A percentile compares a stretch with the other conserved stretches of the same genome.
phyloP scores from a whole-genome alignment of 2,113 vertebrate genomes.

The Eulemur rufifrons region DNA sequence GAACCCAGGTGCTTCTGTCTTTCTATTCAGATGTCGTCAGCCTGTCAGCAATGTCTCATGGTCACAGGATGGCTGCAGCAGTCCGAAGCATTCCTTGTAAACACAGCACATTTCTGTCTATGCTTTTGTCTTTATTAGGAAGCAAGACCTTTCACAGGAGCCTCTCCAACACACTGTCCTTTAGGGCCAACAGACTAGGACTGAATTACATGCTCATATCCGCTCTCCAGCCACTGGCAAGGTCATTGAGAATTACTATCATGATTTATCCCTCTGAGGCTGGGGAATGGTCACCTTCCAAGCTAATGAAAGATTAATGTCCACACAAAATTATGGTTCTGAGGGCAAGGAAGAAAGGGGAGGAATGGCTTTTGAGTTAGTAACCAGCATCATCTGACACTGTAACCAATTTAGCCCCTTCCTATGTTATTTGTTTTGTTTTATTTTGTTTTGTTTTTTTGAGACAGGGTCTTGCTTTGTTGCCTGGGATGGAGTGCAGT shows the following conservation, averaged over 20 bases:
- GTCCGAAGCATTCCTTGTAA: background rate
- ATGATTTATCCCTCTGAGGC: background rate
- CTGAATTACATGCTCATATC: background rate
- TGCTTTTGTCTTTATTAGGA: background rate
- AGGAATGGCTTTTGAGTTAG: background rate
- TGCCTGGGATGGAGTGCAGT: no score
- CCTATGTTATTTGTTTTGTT: no score
- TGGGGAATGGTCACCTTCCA: background rate
- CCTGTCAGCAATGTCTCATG: background rate
- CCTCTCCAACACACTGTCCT: background rate
- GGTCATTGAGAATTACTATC: background rate
- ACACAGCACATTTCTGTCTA: background rate
- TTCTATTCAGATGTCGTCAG: background rate
- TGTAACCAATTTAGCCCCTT: background rate
- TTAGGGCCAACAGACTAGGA: background rate
- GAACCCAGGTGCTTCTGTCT: background rate
- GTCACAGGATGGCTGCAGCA: background rate
- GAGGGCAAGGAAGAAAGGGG: background rate
- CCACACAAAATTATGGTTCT: background rate
- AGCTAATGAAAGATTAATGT: background rate
- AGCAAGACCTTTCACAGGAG: background rate
- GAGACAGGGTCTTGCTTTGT: no score
- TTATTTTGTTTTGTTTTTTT: no score
- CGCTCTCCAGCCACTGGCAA: background rate
- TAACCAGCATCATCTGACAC: background rate